These are phyloP conservation scores for Helicoverpa assulta DNA, from an alignment of 2,888 invertebrate genomes.

Conservation along the genomic window DNA sequence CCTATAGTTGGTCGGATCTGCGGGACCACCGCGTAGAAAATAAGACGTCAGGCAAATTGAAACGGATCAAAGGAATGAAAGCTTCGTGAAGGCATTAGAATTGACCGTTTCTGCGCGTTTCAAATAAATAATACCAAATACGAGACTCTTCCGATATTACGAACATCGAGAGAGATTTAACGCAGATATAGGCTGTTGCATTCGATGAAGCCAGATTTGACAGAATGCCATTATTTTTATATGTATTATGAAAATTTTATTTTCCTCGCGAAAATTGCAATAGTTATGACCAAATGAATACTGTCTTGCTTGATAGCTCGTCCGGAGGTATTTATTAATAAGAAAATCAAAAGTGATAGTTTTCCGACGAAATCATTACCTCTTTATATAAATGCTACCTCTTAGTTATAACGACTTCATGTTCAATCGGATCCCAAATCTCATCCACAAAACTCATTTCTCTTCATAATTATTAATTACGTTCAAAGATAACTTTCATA, in stretches of 20 bases:
- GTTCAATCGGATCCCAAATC: conserved; percentile 44
- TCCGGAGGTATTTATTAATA: background rate
- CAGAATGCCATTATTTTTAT: too few relatives aligned
- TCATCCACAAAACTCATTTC: conserved; percentile 35
- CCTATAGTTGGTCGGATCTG: conserved; percentile 35
- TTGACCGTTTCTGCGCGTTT: conserved; percentile 76
- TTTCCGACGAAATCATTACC: background rate
- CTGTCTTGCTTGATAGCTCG: too few relatives aligned
- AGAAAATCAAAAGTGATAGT: background rate
- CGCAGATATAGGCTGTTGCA: conserved; percentile 70
- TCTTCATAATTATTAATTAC: conserved; percentile 51
- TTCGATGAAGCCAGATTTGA: background rate
- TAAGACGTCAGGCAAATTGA: conserved; percentile 87
- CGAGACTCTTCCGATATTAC: conserved; percentile 77
- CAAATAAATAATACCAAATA: conserved; percentile 84
- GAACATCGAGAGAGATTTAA: conserved; percentile 61
- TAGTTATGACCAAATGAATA: too few relatives aligned
- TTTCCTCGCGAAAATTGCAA: too few relatives aligned
- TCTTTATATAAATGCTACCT: conserved; percentile 3
- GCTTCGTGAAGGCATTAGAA: conserved; percentile 84
- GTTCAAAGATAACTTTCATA: conserved; percentile 40
- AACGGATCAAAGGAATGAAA: conserved; percentile 82
- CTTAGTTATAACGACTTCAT: conserved; percentile 6
- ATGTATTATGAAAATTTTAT: too few relatives aligned
- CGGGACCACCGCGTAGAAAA: conserved; percentile 86